phyloP scores from a whole-genome alignment of 2,797 vertebrate species.

The Schizopygopsis malacanthus region DNA sequence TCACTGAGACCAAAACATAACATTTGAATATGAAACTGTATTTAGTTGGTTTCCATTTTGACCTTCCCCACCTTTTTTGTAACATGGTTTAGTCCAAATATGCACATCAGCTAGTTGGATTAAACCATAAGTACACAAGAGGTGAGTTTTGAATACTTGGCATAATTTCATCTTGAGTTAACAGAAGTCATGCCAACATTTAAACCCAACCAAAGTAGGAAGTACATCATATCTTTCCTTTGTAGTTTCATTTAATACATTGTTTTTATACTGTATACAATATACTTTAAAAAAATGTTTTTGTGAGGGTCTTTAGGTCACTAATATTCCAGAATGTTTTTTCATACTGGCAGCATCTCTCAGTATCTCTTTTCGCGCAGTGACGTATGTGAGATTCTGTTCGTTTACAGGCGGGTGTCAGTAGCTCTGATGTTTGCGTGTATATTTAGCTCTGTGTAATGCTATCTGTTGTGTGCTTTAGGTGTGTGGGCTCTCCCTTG shows the following conservation, averaged over 20 bases:
- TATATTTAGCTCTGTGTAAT: constrained; percentile 47
- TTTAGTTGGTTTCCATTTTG: not conserved
- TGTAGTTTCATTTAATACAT: not conserved
- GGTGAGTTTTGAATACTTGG: not conserved
- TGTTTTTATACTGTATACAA: not conserved
- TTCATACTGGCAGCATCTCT: constrained; percentile 8
- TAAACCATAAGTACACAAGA: not conserved
- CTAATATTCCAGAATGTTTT: not conserved
- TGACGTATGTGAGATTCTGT: not conserved
- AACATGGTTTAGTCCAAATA: not conserved
- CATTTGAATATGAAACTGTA: not conserved
- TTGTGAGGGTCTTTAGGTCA: not conserved
- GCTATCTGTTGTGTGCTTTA: constrained; percentile 23
- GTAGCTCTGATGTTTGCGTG: not conserved
- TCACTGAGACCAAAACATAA: not conserved
- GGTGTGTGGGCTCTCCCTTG: constrained; percentile 25
- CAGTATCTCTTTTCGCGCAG: constrained; percentile 14
- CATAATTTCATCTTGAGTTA: not conserved
- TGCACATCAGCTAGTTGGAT: not conserved
- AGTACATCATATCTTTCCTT: not conserved
- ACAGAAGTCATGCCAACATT: not conserved
- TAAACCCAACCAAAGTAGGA: not conserved
- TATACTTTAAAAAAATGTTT: not conserved
- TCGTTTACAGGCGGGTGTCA: not conserved
- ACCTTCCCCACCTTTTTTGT: not conserved